These are phyloP conservation scores for Crocuta crocuta DNA, from an alignment of 2,113 vertebrate species.

Conservation along the genomic window DNA sequence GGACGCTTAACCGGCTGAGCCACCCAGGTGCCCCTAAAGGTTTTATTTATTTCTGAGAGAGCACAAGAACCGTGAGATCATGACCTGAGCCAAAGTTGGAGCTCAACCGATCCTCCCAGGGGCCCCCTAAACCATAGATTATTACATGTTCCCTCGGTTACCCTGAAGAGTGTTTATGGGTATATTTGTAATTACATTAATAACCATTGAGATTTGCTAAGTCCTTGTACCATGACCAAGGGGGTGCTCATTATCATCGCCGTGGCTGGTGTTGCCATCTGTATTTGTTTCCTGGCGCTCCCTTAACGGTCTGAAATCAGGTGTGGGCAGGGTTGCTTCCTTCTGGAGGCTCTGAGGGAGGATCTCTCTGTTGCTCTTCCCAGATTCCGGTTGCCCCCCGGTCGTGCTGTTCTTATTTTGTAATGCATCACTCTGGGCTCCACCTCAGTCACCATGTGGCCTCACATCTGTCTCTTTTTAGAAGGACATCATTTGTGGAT, in stretches of 20 bases:
- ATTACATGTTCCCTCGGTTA: background rate
- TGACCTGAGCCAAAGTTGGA: too few relatives aligned
- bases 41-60: too few relatives aligned
- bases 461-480: background rate
- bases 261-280: too few relatives aligned
- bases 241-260: background rate
- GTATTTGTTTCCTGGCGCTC: background rate
- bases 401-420: background rate
- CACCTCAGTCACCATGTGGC: accelerated
- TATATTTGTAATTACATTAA: background rate
- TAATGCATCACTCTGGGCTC: background rate
- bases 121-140: background rate
- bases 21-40: too few relatives aligned
- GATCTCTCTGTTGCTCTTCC: background rate
- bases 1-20: too few relatives aligned
- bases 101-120: too few relatives aligned
- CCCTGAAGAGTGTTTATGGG: background rate
- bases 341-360: background rate
- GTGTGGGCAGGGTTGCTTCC: background rate
- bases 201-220: background rate
- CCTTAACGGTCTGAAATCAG: background rate
- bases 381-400: accelerated
- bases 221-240: background rate
- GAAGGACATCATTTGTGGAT: background rate
- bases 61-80: too few relatives aligned